A percentile compares a stretch with the other conserved stretches of the same genome.
Conservation (phyloP, 2,113 vertebrate species). For the Ia io region DNA sequence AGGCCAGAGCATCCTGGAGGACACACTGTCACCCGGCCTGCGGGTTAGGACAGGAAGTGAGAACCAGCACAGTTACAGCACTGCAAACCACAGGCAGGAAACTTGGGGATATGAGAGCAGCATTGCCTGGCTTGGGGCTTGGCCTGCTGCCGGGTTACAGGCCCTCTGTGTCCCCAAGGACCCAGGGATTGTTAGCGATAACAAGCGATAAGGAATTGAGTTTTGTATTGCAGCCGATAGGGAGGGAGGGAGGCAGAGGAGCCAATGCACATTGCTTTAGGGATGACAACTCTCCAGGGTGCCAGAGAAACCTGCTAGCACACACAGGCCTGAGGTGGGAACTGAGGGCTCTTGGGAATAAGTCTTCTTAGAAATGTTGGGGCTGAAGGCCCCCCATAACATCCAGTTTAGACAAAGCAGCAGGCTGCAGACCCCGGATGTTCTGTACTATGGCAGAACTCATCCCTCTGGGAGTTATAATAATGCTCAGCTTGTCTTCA, state of each 20-base stretch:
- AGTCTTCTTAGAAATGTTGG: not conserved
- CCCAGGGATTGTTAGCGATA: not conserved
- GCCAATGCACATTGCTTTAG: not conserved
- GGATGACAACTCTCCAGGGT: not conserved
- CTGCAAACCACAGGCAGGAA: constrained; percentile 60
- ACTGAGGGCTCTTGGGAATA: not conserved
- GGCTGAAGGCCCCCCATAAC: no score
- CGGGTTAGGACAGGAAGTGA: constrained; percentile 24
- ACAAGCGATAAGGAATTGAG: not conserved
- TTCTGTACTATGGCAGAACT: fast-evolving
- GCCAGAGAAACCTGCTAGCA: not conserved
- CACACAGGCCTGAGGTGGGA: fast-evolving
- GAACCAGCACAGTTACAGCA: not conserved
- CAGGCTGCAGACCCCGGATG: not conserved
- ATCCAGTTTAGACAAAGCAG: not conserved
- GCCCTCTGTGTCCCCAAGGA: constrained; percentile 1
- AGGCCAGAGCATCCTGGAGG: not conserved
- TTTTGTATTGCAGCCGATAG: not conserved
- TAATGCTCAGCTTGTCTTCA: not conserved
- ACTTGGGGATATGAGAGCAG: not conserved
- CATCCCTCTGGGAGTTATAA: not conserved
- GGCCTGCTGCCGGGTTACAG: not conserved
- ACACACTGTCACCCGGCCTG: not conserved
- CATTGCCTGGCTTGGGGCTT: constrained; percentile 2
- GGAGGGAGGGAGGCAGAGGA: not conserved